These are phyloP conservation scores for Lasioglossum morio DNA, from an alignment of 2,888 invertebrate species.

Conservation along the genomic window DNA sequence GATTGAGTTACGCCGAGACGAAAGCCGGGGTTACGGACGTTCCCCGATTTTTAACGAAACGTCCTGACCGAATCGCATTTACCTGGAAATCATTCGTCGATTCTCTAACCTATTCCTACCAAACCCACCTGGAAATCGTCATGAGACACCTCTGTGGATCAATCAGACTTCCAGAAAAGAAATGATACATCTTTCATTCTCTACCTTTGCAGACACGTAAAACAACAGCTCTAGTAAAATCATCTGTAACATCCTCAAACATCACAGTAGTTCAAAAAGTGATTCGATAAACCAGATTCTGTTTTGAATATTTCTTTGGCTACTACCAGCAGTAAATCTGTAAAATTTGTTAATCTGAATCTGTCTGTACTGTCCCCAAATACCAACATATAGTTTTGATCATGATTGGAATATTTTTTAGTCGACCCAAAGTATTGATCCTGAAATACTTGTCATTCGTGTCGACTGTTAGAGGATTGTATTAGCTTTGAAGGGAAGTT, in stretches of 20 bases:
- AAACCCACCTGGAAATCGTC: not conserved
- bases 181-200: not conserved
- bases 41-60: conserved; percentile 68
- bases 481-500: no score
- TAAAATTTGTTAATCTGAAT: not conserved
- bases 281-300: not conserved
- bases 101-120: not conserved
- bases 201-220: not conserved
- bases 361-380: not conserved
- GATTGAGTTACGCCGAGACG: conserved; percentile 73
- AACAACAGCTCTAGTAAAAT: not conserved
- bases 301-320: not conserved
- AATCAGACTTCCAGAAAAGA: not conserved
- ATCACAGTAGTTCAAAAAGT: not conserved
- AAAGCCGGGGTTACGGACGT: conserved; percentile 61
- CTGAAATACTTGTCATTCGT: not conserved
- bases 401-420: not conserved
- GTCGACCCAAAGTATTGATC: not conserved
- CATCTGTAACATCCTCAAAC: not conserved
- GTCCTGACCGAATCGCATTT: conserved; percentile 9
- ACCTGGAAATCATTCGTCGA: not conserved
- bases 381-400: not conserved
- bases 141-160: not conserved
- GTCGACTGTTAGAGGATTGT: not conserved
- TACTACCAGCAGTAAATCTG: not conserved